Conservation (phyloP, 2,113 vertebrate species). For the Caretta caretta region DNA sequence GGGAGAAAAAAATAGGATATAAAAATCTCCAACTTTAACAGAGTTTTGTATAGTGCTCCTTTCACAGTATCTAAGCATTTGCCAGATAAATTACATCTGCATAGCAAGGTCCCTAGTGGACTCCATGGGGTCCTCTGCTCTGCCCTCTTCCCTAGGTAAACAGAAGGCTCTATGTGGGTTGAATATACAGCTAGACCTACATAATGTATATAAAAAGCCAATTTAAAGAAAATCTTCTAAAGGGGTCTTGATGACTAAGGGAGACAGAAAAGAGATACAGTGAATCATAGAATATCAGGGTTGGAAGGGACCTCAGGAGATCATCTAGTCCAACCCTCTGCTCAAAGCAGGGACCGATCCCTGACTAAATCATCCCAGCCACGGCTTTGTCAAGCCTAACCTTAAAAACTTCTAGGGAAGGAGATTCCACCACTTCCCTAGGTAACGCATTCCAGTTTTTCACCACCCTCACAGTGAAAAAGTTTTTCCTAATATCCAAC, state of each 20-base stretch:
- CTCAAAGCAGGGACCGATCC: no score
- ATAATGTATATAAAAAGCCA: neutral
- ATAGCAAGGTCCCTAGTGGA: neutral
- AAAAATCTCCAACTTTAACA: neutral
- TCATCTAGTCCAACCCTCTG: no score
- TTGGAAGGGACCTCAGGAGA: no score
- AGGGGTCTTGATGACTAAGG: neutral
- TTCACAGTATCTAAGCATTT: accelerated
- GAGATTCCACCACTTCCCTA: no score
- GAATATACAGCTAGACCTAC: neutral
- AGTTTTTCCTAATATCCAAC: no score
- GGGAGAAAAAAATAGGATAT: neutral
- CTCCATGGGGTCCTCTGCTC: neutral
- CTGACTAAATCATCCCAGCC: no score
- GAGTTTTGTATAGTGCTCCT: accelerated
- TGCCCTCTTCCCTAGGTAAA: neutral
- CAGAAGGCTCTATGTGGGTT: neutral
- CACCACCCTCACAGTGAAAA: no score
- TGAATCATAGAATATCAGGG: no score
- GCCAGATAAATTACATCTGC: neutral
- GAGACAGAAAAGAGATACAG: accelerated
- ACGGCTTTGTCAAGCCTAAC: no score
- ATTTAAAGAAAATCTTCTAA: no score
- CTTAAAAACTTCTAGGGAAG: no score
- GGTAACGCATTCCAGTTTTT: no score